Evolutionary conservation across 2,113 vertebrate species (phyloP), one percentile per base, ranked within the genome.

Genomic region (Neotoma lepida): DNA sequence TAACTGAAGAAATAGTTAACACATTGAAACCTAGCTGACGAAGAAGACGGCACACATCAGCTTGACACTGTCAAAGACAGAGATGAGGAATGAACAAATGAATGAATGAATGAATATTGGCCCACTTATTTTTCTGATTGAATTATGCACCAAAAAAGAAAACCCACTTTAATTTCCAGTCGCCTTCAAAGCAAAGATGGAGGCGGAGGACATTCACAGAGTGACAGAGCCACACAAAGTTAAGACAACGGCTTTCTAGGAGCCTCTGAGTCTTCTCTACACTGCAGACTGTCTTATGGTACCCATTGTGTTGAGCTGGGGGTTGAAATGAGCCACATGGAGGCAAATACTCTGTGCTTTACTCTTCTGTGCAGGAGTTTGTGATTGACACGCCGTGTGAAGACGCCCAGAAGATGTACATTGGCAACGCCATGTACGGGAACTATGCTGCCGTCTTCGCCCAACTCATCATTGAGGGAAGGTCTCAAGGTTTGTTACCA

Each of bases 401-500:
- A 58, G 96, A 97, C 10, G 97, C 97, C 1, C 88, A 97, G 93
- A 98, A 98, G 94, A 98, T 98, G 97, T 98, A 97, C 90, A 97
- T 98, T 0, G 96, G 98, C 35, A 98, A 98, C 0, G 93, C 97
- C 33, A 97, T 97, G 97, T 82, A 93, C 9, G 96, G 98, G 81
- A 95, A 98, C 73, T 96, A 96, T 0, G 95, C 97, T 0, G 95
- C 94, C 0, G 97, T 98, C 71, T 98, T 98, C 22, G 97, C 98
- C 84, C 98, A 98, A 86, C 98, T 98, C 76, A 92, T 98, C 35
- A n/a, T 98, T 15, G 82, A 95, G 1, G 98, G 98, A 88, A 93
- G 86, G 68, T 97, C 95, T 35, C 97, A 98, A 90, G 98, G 98
- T 98, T 76, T 63, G 97, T 92, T 28, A 15, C 35, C 35, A 20